Base-by-base conservation (phyloP, 1,140 invertebrate species). In the Musca vetustissima region DNA sequence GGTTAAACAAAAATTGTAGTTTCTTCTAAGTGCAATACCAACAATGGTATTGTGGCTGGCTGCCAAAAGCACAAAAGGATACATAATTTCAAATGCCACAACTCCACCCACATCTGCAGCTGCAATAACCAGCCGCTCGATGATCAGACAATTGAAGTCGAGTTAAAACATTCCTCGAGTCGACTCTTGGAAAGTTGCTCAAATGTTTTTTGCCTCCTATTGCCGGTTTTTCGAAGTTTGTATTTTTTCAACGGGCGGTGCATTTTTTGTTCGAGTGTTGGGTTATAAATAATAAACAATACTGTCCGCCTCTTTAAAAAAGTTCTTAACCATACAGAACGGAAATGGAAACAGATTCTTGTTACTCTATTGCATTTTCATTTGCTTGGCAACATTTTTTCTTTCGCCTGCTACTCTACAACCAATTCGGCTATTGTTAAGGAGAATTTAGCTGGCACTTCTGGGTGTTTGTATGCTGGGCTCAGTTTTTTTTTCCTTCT, bases 231-330 rank as follows among this genome's bases (percentile, higher is more conserved):
- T n/a, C n/a, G n/a, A n/a, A 8, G 28, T 28, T 28, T 28, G 3
- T 3, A 4, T 28, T 28, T 28, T 28, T 4, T 28, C 8, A 28
- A 3, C 28, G 28, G 8, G 28, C 8, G 28, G 17, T 52, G 1
- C 13, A 15, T 59, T 15, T 13, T 32, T 32, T 59, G n/a, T 36
- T 61, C 14, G 15, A 32, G 13, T 32, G 25, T 13, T 32, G 25
- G 57, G 15, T 43, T 61, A 61, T 61, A 61, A 61, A 61, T 61
- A 61, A 61, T 61, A 61, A 61, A 61, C 57, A 61, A 61, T 61
- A 61, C 57, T 61, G 57, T 61, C 57, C 57, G 57, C 57, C 57
- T 61, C 57, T 43, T 61, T 61, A 61, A 61, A 43, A 43, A 36
- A 21, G n/a, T 61, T 61, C 36, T 43, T 32, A 61, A 61, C 57